phyloP scores from a whole-genome alignment of 2,888 invertebrate genomes.

The Dysmachus trigonus region DNA sequence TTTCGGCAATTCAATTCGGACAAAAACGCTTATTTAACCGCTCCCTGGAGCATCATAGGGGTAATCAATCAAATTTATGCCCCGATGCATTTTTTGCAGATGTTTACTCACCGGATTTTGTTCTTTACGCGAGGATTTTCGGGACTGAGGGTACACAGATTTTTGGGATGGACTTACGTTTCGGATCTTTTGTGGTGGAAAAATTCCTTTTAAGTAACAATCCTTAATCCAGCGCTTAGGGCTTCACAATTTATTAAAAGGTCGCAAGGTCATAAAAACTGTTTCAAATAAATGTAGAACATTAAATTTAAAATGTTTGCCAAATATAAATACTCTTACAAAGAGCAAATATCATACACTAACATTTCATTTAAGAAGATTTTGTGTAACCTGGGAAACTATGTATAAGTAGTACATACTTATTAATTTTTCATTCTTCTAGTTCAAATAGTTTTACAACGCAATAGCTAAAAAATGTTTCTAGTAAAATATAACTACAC shows the following conservation, averaged over 20 bases:
- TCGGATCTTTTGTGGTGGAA: background rate
- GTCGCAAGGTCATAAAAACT: background rate
- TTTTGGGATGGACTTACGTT: background rate
- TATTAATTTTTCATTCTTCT: too few relatives aligned
- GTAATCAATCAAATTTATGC: slow-evolving; percentile 1
- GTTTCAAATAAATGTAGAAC: background rate
- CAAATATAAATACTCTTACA: background rate
- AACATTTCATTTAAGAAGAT: too few relatives aligned
- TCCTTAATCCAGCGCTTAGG: background rate
- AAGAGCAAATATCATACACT: too few relatives aligned
- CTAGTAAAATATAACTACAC: too few relatives aligned
- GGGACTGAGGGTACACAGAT: background rate
- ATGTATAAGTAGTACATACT: too few relatives aligned
- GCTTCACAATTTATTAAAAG: background rate
- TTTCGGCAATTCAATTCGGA: background rate
- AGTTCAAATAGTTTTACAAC: too few relatives aligned
- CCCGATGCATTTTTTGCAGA: slow-evolving; percentile 7
- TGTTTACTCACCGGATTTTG: background rate
- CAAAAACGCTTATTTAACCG: background rate
- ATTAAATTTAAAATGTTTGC: background rate
- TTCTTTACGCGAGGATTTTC: background rate
- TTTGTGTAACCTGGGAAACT: too few relatives aligned
- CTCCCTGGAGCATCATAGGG: background rate
- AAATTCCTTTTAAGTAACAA: background rate
- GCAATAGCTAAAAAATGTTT: too few relatives aligned